Evolutionary conservation across 2,888 invertebrate species (phyloP).

Genomic region (Seladonia tumulorum): DNA sequence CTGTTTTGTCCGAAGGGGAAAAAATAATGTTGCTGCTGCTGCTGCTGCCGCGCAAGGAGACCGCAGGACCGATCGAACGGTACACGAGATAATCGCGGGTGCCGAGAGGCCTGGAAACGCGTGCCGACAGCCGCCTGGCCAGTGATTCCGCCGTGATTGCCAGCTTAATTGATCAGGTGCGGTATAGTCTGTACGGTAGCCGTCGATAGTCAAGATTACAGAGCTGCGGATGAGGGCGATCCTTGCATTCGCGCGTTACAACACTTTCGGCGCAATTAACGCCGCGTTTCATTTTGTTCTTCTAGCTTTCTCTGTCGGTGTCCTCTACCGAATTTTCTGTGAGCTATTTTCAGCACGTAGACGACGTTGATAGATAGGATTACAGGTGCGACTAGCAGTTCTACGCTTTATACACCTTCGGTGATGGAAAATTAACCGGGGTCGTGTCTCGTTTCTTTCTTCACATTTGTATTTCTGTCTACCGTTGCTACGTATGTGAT

Average conservation of each 20-base stretch:
- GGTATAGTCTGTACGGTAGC: slow-evolving; percentile 62
- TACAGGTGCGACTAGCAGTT: not conserved
- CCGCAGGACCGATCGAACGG: slow-evolving; percentile 35
- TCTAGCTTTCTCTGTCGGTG: slow-evolving; percentile 37
- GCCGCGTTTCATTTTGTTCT: not conserved
- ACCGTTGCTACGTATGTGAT: not conserved
- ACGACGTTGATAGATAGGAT: not conserved
- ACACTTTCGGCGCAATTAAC: not conserved
- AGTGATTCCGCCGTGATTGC: slow-evolving; percentile 61
- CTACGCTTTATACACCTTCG: not conserved
- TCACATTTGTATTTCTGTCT: not conserved
- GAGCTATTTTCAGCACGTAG: not conserved
- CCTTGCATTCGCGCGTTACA: not conserved
- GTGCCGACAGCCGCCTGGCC: slow-evolving; percentile 55
- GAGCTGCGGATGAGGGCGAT: not conserved
- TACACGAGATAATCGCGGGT: slow-evolving; percentile 59
- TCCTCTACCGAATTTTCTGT: slow-evolving; percentile 12
- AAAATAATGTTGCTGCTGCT: slow-evolving; percentile 23
- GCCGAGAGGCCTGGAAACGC: slow-evolving; percentile 64
- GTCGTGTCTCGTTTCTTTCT: not conserved
- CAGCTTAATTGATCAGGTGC: slow-evolving; percentile 77
- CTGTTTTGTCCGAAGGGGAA: not conserved
- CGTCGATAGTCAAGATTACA: slow-evolving; percentile 10
- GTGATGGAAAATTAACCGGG: not conserved
- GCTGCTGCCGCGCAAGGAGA: slow-evolving; percentile 23